phyloP scores from a whole-genome alignment of 30 jellyfish, hydroid and myxozoan species.

The Morbakka virulenta region DNA sequence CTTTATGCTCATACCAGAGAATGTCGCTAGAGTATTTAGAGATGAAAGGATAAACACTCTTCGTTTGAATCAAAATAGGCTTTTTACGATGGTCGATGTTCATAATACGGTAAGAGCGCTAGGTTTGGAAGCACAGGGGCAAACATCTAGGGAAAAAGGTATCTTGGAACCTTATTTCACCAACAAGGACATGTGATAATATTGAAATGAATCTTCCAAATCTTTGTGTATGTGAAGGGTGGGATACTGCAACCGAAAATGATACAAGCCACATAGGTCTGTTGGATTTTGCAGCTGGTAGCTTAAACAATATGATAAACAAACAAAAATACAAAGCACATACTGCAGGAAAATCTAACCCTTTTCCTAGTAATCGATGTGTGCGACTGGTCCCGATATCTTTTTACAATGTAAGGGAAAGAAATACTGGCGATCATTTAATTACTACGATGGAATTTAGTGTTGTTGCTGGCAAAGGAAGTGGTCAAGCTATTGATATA shows the following conservation, averaged over 20 bases:
- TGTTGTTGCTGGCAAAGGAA: constrained; percentile 61
- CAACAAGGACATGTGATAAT: constrained; percentile 54
- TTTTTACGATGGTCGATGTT: constrained; percentile 73
- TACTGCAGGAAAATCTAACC: too few species aligned
- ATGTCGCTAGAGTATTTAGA: too few species aligned
- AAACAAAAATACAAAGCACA: constrained; percentile 2
- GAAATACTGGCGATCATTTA: constrained; percentile 44
- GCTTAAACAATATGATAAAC: constrained; percentile 64
- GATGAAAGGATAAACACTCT: too few species aligned
- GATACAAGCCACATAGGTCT: constrained; percentile 56
- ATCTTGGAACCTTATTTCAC: constrained; percentile 30
- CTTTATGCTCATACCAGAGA: too few species aligned
- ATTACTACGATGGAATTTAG: constrained; percentile 65
- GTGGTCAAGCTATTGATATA: constrained; percentile 52
- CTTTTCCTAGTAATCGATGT: too few species aligned
- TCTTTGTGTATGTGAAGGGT: constrained; percentile 83
- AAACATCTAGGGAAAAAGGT: too few species aligned
- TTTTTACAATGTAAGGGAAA: constrained; percentile 62
- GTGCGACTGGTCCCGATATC: constrained; percentile 48
- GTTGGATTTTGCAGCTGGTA: constrained; percentile 86
- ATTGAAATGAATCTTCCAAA: constrained; percentile 70
- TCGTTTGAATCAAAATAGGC: too few species aligned
- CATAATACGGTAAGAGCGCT: constrained; percentile 44
- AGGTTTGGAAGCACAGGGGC: neutral
- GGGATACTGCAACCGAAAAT: constrained; percentile 57